Evolutionary conservation across 1,140 invertebrate species (phyloP).

Genomic region (Penaeus chinensis): DNA sequence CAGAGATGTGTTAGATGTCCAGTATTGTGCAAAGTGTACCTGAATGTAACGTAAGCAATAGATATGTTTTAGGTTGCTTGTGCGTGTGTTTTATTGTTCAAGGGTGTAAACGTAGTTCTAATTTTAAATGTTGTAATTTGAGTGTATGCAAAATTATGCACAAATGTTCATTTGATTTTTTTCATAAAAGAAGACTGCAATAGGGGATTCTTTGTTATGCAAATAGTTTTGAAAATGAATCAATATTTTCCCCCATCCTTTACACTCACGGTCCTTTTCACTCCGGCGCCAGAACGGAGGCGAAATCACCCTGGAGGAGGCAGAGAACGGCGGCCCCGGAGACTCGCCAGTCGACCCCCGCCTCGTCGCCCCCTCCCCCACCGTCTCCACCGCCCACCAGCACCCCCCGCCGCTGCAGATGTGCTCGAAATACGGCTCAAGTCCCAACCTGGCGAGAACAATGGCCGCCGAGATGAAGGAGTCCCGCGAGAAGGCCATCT

Average conservation of each 20-base stretch:
- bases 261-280: background rate
- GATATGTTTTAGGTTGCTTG: no score
- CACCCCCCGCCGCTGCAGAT: background rate
- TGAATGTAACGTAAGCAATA: no score
- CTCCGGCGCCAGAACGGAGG: conserved; percentile 20
- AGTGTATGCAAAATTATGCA: no score
- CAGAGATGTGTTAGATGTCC: no score
- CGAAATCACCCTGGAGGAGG: conserved; percentile 37
- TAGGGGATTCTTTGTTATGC: background rate
- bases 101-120: no score
- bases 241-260: background rate
- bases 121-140: no score
- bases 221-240: background rate
- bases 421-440: conserved; percentile 24
- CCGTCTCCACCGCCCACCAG: background rate
- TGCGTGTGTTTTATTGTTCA: no score
- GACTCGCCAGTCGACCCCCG: conserved; percentile 24
- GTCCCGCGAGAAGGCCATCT: conserved; percentile 75
- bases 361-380: background rate
- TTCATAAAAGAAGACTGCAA: no score
- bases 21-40: no score
- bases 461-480: conserved; percentile 39
- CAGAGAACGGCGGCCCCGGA: conserved; percentile 38
- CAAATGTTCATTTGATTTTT: no score
- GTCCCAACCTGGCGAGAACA: conserved; percentile 9